Evolutionary conservation across 1,140 invertebrate genomes (phyloP).

Genomic region (Brachionus manjavacas): DNA sequence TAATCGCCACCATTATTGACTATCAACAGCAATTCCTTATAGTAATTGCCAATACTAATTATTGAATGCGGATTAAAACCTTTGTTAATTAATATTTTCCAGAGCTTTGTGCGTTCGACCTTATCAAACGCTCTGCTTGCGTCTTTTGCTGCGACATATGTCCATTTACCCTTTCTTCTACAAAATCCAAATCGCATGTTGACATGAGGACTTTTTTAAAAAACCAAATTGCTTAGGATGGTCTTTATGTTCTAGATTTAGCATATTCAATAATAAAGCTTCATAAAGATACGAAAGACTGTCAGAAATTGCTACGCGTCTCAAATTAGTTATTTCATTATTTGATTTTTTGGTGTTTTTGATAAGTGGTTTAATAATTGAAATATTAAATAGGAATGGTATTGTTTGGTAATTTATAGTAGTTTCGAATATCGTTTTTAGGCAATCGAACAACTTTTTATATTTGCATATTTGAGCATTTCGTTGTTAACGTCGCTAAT

Average conservation of each 20-base stretch:
- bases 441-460: neutral
- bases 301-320: neutral
- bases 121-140: no score
- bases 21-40: no score
- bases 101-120: no score
- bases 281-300: neutral
- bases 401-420: neutral
- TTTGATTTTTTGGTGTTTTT: neutral
- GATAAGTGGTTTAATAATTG: neutral
- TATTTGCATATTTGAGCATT: neutral
- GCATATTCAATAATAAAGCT: neutral
- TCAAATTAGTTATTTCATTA: neutral
- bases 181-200: no score
- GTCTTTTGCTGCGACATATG: no score
- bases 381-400: neutral
- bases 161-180: no score
- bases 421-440: neutral
- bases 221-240: neutral
- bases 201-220: neutral
- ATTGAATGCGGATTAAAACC: no score
- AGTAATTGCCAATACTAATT: no score
- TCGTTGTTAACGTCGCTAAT: neutral
- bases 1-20: no score
- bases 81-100: no score
- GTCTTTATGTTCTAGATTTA: neutral